Base-by-base conservation (phyloP, 2,113 vertebrate species). In the Tinamus guttatus region DNA sequence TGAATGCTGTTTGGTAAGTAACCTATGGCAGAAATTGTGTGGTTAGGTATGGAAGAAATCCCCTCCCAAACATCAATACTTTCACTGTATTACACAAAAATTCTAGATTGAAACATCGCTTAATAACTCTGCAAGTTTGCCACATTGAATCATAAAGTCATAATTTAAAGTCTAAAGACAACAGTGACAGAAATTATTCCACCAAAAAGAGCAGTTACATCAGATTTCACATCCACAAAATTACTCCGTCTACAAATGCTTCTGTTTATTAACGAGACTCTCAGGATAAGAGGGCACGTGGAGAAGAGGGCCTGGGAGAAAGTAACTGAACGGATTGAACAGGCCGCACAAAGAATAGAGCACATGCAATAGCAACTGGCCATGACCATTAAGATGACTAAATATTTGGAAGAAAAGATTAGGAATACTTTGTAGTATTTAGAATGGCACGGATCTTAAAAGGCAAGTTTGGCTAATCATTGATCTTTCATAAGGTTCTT, bases 1-100 rank as follows among this genome's bases (percentile, higher is more conserved):
- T 99, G 98, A 24, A 98, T 94, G 1, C 99, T 93, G 74, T 99
- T 99, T 68, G 99, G 99, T 10, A 99, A 90, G 93, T 99, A 99
- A 34, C 99, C 99, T 99, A 81, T 7, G 58, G 75, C 40, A 69
- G 34, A 54, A 80, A 38, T 5, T 13, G 7, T 25, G 32, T 5
- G 9, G 52, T 86, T 81, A 90, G 45, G 75, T n/a, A 40, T 7
- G 9, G n/a, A 83, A 58, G 13, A 74, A 13, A n/a, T 41, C 49
- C 49, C 10, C 21, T 11, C 49, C 18, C 3, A 13, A 45, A 76
- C 25, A 63, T 1, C 13, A 32, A 25, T 28, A 30, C n/a, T 80
- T 80, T 58, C 12, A 59, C 25, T 21, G 13, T 4, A 2, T 81
- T 36, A 58, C 43, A 49, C 8, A 49, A 5, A 51, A 71, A 87